These are phyloP conservation scores for Ichneumoninae sp. DNA, from an alignment of 2,888 invertebrate genomes.

Conservation along the genomic window DNA sequence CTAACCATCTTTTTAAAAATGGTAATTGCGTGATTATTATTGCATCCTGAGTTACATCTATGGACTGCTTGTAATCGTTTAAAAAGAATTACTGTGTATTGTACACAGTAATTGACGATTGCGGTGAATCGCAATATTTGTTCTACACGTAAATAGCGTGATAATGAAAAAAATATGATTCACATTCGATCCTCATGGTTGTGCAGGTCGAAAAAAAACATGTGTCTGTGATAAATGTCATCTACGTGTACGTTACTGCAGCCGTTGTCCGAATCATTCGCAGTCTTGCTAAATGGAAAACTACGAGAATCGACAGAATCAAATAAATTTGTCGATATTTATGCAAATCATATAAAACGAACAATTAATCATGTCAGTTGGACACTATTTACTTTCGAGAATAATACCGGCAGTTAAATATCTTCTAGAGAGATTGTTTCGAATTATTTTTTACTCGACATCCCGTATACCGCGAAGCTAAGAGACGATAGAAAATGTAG, in stretches of 20 bases:
- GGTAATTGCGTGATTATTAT: neutral
- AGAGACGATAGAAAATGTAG: neutral
- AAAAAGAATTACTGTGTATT: no score
- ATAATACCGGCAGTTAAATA: no score
- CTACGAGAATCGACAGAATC: neutral
- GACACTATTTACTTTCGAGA: no score
- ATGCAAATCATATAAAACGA: neutral
- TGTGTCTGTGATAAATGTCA: slow-evolving; percentile 3
- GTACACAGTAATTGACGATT: neutral
- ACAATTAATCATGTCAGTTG: neutral
- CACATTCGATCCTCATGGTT: neutral
- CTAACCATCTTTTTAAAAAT: neutral
- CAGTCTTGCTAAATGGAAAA: neutral
- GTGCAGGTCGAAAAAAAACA: neutral
- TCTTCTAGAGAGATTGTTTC: no score
- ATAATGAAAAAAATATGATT: neutral
- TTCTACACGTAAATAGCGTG: neutral
- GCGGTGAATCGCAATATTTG: neutral
- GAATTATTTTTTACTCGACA: neutral
- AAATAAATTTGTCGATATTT: neutral
- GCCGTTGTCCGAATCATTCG: neutral
- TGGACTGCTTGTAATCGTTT: no score
- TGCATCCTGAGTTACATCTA: neutral
- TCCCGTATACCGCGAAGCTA: neutral
- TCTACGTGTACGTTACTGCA: neutral